phyloP scores from a whole-genome alignment of 37 sponge, comb jelly and placozoan species.

The Corticium candelabrum region DNA sequence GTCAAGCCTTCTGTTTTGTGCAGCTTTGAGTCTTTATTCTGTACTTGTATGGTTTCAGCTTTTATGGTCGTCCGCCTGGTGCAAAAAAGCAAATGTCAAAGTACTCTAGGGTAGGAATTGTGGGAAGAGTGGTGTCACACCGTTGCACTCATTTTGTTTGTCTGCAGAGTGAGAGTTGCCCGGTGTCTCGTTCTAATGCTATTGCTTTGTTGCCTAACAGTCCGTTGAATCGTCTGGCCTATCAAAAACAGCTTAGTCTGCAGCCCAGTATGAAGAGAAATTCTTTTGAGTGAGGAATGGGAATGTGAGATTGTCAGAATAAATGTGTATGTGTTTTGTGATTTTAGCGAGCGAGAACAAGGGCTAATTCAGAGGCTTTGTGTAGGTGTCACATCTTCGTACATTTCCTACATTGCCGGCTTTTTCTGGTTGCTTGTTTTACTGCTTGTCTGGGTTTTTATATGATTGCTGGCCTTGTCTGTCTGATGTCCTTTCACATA shows the following conservation, averaged over 20 bases:
- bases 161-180: not conserved
- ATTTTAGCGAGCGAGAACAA: not conserved
- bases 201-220: not conserved
- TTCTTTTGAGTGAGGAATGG: no score
- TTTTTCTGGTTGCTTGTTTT: no score
- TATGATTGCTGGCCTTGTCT: no score
- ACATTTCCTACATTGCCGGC: not conserved
- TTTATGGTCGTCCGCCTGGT: no score
- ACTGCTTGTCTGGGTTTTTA: no score
- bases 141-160: no score
- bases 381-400: not conserved
- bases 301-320: no score
- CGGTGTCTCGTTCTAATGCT: not conserved
- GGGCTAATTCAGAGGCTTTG: not conserved
- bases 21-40: no score
- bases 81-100: not conserved
- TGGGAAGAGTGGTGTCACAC: not conserved
- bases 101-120: not conserved
- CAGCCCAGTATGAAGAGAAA: not conserved
- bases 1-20: no score
- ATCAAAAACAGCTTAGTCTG: not conserved
- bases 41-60: no score
- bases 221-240: not conserved
- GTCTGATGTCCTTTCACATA: no score
- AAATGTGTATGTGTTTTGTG: no score